Conservation (phyloP, 2,113 vertebrate species). For the Channa maculata region DNA sequence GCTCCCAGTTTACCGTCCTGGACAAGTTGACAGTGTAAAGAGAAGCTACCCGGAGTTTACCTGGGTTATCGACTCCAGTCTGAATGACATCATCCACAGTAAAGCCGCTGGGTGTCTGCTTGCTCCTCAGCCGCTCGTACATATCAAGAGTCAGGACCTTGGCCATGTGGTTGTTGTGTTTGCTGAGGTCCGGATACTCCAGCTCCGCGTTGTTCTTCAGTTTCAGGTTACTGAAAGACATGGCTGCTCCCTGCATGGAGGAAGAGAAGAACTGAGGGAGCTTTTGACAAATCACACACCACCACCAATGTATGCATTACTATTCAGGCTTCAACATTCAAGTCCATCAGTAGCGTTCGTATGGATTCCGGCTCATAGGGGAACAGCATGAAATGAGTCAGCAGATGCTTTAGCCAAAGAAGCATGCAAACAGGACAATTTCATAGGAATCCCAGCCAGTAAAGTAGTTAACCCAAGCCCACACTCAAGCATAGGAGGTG, state of each 20-base stretch:
- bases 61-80: slow-evolving; percentile 96
- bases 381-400: too few species aligned
- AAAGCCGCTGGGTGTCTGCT: slow-evolving; percentile 91
- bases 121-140: slow-evolving; percentile 88
- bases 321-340: too few species aligned
- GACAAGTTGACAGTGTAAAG: slow-evolving; percentile 66
- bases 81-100: slow-evolving; percentile 94
- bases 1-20: too few species aligned
- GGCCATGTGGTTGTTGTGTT: slow-evolving; percentile 97
- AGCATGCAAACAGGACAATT: too few species aligned
- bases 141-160: slow-evolving; percentile 89
- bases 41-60: slow-evolving; percentile 76
- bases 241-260: slow-evolving; percentile 83
- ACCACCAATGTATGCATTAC: too few species aligned
- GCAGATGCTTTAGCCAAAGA: too few species aligned
- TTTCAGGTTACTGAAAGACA: slow-evolving; percentile 97
- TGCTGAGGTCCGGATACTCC: slow-evolving; percentile 92
- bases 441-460: too few species aligned
- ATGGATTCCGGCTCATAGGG: too few species aligned
- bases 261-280: not conserved
- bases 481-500: too few species aligned
- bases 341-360: too few species aligned
- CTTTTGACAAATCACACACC: too few species aligned
- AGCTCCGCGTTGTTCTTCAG: slow-evolving; percentile 82
- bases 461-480: too few species aligned